phyloP scores from a whole-genome alignment of 2,113 vertebrate species.

The Hippocampus abdominalis region DNA sequence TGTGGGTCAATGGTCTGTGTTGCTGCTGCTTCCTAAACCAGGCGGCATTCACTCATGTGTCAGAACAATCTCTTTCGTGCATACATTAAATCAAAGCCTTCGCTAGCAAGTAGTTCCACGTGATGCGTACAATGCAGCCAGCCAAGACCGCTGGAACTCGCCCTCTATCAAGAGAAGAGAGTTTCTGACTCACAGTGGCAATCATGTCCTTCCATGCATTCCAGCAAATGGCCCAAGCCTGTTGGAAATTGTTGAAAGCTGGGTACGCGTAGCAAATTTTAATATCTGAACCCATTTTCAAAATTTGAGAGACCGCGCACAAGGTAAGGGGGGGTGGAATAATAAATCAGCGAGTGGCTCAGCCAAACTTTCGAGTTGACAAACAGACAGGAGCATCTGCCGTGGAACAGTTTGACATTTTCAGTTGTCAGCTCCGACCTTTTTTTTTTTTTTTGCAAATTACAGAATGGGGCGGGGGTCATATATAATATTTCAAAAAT shows the following conservation, averaged over 20 bases:
- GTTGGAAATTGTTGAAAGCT: neutral
- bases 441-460: neutral
- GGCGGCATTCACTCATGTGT: conserved; percentile 16
- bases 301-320: too few species aligned
- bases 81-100: conserved; percentile 7
- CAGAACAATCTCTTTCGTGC: neutral
- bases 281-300: neutral
- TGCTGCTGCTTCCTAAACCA: conserved; percentile 16
- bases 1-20: neutral
- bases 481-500: too few species aligned
- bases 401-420: neutral
- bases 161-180: conserved; percentile 27
- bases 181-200: conserved; percentile 39
- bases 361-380: too few species aligned
- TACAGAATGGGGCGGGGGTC: neutral
- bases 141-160: conserved; percentile 48
- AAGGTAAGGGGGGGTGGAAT: too few species aligned
- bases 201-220: conserved; percentile 42
- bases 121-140: conserved; percentile 47
- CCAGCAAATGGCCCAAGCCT: conserved; percentile 20
- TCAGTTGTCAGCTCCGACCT: neutral
- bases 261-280: too few species aligned
- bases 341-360: too few species aligned
- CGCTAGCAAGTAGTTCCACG: conserved; percentile 19
- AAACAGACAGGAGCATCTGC: neutral